Percentiles rank a stretch among this genome's conserved stretches.
Evolutionary conservation across 2,797 vertebrate genomes (phyloP).

Genomic region (Pangasius larnaudii): DNA sequence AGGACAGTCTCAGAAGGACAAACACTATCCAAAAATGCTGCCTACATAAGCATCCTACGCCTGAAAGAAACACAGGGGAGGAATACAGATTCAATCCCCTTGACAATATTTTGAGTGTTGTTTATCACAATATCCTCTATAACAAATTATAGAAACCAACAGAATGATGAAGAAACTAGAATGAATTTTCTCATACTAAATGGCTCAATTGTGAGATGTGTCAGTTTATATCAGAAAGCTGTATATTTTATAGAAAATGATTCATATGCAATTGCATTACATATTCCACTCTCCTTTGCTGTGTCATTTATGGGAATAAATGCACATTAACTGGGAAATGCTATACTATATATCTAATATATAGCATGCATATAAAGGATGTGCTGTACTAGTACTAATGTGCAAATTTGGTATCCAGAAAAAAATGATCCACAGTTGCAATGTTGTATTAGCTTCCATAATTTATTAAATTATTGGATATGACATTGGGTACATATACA

Average conservation of each 20-base stretch:
- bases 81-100: background rate
- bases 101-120: background rate
- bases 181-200: background rate
- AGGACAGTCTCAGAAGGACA: constrained; percentile 5
- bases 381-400: too few relatives aligned
- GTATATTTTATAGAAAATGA: background rate
- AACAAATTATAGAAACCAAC: background rate
- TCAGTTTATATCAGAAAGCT: background rate
- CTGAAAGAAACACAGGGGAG: constrained; percentile 3
- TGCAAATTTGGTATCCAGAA: too few relatives aligned
- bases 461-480: background rate
- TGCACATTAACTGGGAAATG: background rate
- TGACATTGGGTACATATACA: background rate
- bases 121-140: background rate
- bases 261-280: background rate
- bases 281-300: background rate
- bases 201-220: background rate
- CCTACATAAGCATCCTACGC: constrained; percentile 15
- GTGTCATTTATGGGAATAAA: background rate
- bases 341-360: background rate
- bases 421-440: too few relatives aligned
- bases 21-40: constrained; percentile 10
- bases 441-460: too few relatives aligned
- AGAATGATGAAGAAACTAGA: background rate
- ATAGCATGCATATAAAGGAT: background rate